These are phyloP conservation scores for Eleutherodactylus coqui DNA, from an alignment of 2,797 vertebrate species.

Conservation along the genomic window DNA sequence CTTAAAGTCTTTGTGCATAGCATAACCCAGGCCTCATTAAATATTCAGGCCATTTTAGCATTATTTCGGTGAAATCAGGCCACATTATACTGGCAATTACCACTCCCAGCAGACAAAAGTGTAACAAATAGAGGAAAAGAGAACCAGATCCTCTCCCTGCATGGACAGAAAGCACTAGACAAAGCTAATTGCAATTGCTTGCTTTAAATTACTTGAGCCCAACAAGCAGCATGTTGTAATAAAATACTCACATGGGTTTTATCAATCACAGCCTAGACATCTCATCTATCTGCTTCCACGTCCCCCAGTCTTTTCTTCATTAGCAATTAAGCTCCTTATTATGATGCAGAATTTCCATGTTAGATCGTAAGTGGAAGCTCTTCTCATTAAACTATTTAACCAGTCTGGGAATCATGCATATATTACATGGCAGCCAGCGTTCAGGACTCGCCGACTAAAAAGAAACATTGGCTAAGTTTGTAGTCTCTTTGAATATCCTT, in stretches of 20 bases:
- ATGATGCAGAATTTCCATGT: constrained; percentile 18
- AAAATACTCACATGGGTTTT: constrained; percentile 59
- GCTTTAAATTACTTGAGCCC: constrained; percentile 27
- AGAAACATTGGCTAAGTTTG: neutral
- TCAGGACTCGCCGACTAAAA: neutral
- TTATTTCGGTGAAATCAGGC: constrained; percentile 20
- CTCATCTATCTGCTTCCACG: constrained; percentile 17
- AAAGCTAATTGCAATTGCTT: constrained; percentile 48
- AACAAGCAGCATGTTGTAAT: constrained; percentile 41
- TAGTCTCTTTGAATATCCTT: neutral
- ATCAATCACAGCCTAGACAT: constrained; percentile 44
- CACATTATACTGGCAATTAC: constrained; percentile 55
- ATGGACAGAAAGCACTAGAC: constrained; percentile 18
- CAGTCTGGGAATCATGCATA: neutral
- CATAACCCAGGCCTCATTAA: constrained; percentile 16
- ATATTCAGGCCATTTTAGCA: constrained; percentile 42
- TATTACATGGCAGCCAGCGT: neutral
- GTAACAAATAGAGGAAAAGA: constrained; percentile 29
- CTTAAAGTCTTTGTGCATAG: constrained; percentile 11
- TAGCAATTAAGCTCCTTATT: constrained; percentile 48
- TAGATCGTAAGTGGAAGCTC: neutral
- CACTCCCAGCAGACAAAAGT: constrained; percentile 47
- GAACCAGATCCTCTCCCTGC: constrained; percentile 23
- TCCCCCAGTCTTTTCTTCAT: constrained; percentile 26
- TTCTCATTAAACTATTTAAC: neutral